Evolutionary conservation across 1,140 invertebrate genomes (phyloP), one percentile per base, ranked within the genome.

Genomic region (Neodiprion fabricii): DNA sequence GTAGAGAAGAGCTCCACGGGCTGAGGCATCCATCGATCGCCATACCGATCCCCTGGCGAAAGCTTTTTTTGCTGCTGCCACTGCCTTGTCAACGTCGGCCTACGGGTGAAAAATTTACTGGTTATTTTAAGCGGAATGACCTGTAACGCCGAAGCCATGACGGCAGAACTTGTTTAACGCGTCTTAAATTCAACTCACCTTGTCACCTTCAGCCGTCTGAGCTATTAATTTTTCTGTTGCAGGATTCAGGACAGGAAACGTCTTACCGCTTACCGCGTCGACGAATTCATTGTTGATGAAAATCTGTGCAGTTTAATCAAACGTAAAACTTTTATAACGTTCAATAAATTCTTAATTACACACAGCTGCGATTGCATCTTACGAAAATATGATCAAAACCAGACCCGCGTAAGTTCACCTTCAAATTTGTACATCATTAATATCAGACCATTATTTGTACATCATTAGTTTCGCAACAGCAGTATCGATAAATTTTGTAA

Each of bases 11-110:
- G 28, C 28, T 40, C 28, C 28, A 40, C 28, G 28, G 28, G 28
- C 28, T 40, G 28, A 40, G 28, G 28, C 28, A 40, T 40, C 53
- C 53, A 17, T 61, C 53, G 53, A 61, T 61, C 96, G 89, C 96
- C 96, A 97, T 82, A 91, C 88, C 7, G 95, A 94, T 75, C 91
- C 92, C 48, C 91, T 88, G 17, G 91, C 85, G 82, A 97, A 97
- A 1, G 96, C 95, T 79, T 88, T 85, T 80, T 91, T 91, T 66
- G 95, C 96, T n/a, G 95, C 95, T 74, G 85, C 84, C 9, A 96
- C 94, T 47, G 95, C 95, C 74, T 90, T 84, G 79, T 95, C 91
- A 2, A 95, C 89, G 88, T 95, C 94, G 76, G 90, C 92, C 92
- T 94, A 79, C 7, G 53, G 11, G 11, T 61, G 53, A 61, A 61